phyloP scores from a whole-genome alignment of 2,888 invertebrate species.

The Dioctria linearis region DNA sequence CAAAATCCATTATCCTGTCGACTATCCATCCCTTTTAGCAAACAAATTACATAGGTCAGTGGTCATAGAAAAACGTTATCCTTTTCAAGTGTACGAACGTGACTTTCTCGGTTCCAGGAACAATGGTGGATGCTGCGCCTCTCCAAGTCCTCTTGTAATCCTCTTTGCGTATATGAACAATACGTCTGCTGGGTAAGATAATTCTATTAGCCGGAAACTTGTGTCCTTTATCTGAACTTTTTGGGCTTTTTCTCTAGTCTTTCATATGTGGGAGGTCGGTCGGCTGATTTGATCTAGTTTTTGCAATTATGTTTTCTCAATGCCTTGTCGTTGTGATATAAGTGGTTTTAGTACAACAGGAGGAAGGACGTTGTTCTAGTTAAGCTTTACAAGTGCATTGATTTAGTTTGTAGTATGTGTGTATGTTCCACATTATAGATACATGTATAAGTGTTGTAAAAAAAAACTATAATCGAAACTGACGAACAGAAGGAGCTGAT shows the following conservation, averaged over 20 bases:
- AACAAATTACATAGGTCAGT: constrained; percentile 49
- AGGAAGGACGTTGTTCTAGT: not conserved
- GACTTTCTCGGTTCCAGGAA: constrained; percentile 28
- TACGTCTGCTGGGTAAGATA: constrained; percentile 44
- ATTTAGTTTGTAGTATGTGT: not conserved
- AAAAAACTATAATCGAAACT: too few relatives aligned
- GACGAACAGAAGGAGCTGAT: too few relatives aligned
- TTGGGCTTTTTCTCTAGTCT: not conserved
- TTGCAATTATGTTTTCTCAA: not conserved
- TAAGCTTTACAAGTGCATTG: not conserved
- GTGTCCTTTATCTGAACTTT: constrained; percentile 29
- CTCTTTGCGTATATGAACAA: constrained; percentile 44
- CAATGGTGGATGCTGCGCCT: not conserved
- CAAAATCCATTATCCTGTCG: constrained; percentile 44
- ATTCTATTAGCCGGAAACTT: constrained; percentile 45
- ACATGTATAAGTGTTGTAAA: too few relatives aligned
- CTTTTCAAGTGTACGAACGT: constrained; percentile 43
- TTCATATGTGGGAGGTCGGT: not conserved
- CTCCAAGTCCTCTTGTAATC: constrained; percentile 27
- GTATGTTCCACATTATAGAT: too few relatives aligned
- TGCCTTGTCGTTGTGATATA: not conserved
- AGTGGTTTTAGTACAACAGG: not conserved
- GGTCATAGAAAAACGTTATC: constrained; percentile 34
- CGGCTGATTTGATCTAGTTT: constrained; percentile 37
- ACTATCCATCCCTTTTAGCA: constrained; percentile 7